A percentile compares a stretch with the other conserved stretches of the same genome.
Conservation (phyloP, 2,797 vertebrate species). For the Molossus molossus region DNA sequence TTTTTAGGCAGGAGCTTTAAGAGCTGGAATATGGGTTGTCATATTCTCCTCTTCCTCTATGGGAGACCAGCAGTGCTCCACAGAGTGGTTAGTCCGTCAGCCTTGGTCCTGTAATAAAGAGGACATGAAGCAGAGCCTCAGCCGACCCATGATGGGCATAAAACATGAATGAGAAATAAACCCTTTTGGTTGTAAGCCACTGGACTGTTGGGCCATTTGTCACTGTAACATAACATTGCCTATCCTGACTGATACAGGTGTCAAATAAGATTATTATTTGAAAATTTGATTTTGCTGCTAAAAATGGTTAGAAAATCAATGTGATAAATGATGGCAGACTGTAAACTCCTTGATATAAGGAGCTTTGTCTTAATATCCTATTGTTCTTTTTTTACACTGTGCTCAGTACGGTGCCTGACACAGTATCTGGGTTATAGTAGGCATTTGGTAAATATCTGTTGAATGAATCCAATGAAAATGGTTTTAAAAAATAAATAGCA, state of each 20-base stretch:
- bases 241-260: not conserved
- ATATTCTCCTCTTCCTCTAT: not conserved
- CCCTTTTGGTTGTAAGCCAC: not conserved
- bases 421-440: not conserved
- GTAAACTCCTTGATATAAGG: not conserved
- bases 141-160: not conserved
- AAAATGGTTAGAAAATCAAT: not conserved
- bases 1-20: not conserved
- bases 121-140: not conserved
- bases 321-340: not conserved
- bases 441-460: slow-evolving; percentile 11
- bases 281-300: slow-evolving; percentile 21
- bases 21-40: not conserved
- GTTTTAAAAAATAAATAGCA: slow-evolving; percentile 26
- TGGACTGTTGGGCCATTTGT: not conserved
- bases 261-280: slow-evolving; percentile 22
- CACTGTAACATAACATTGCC: not conserved
- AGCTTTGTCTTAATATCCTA: not conserved
- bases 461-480: slow-evolving; percentile 11
- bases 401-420: not conserved
- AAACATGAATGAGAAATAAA: slow-evolving; percentile 5
- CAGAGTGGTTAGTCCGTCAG: not conserved
- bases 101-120: not conserved
- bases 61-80: not conserved
- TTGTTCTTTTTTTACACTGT: not conserved